Conservation (phyloP, 1,140 invertebrate genomes). For the Plodia interpunctella region DNA sequence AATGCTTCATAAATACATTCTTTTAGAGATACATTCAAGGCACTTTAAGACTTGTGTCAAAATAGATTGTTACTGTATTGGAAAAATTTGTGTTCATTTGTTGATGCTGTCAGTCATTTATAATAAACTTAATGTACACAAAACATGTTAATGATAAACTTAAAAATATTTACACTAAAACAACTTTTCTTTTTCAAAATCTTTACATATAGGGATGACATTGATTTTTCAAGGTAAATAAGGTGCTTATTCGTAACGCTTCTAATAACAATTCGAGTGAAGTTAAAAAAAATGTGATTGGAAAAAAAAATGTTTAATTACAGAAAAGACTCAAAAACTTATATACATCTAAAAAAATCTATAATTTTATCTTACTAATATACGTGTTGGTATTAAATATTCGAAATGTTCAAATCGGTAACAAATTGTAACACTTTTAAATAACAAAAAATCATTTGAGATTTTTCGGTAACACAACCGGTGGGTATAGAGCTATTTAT, state of each 20-base stretch:
- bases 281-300: no score
- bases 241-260: no score
- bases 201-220: neutral
- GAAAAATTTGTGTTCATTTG: no score
- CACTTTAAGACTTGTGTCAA: neutral
- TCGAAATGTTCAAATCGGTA: neutral
- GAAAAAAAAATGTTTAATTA: no score
- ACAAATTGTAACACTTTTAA: neutral
- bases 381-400: neutral
- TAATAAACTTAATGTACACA: conserved; percentile 1
- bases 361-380: no score
- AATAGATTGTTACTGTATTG: neutral
- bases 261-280: no score
- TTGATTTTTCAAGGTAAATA: no score
- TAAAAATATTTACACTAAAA: conserved; percentile 15
- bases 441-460: neutral
- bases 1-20: conserved; percentile 4
- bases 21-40: neutral
- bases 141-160: conserved; percentile 3
- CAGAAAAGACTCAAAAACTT: neutral
- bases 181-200: conserved; percentile 3
- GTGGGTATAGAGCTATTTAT: conserved; percentile 1
- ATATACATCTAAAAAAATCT: neutral
- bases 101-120: neutral
- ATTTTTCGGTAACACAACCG: conserved; percentile 11